phyloP scores from a whole-genome alignment of 1,140 invertebrate genomes.

The Ceratosolen fusciceps region DNA sequence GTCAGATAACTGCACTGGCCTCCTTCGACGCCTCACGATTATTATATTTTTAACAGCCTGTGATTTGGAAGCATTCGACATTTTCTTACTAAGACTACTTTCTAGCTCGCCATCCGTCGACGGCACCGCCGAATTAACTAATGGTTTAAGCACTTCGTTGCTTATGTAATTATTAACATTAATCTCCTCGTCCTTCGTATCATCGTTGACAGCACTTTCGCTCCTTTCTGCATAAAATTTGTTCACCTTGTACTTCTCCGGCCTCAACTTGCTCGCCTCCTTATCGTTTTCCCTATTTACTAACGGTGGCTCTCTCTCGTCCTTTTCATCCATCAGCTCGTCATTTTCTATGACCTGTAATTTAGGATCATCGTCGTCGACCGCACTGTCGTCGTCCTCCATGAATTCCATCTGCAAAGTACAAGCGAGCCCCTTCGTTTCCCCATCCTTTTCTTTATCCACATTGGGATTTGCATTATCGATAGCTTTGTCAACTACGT shows the following conservation, averaged over 20 bases:
- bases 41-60: slow-evolving; percentile 36
- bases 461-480: not conserved
- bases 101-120: not conserved
- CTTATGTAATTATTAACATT: not conserved
- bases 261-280: not conserved
- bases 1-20: slow-evolving; percentile 43
- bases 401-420: no score
- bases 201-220: not conserved
- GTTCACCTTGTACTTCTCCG: slow-evolving; percentile 1
- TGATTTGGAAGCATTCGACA: not conserved
- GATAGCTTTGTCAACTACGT: not conserved
- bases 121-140: not conserved
- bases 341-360: not conserved
- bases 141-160: not conserved
- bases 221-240: not conserved
- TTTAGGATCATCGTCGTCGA: not conserved
- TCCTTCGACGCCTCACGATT: slow-evolving; percentile 33
- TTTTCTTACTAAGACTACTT: slow-evolving; percentile 20
- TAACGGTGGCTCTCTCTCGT: not conserved
- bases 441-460: not conserved
- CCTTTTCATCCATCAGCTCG: not conserved
- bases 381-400: not conserved
- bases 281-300: not conserved
- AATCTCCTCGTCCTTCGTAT: not conserved
- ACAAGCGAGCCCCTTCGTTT: not conserved